Evolutionary conservation across 2,113 vertebrate species (phyloP), one percentile per base, ranked within the genome.

Genomic region (Morone saxatilis): DNA sequence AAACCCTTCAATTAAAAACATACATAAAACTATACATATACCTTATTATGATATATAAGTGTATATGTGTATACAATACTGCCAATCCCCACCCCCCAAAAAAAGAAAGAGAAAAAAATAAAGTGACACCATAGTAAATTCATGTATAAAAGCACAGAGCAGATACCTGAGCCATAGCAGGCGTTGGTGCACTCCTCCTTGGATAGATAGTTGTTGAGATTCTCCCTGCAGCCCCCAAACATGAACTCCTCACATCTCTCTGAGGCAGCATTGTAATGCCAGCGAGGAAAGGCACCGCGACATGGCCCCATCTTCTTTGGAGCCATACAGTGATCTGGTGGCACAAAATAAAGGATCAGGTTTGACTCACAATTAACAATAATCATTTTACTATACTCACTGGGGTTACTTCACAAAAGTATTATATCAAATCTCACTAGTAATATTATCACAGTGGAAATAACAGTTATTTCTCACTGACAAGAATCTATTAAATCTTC

Each of bases 141-240:
- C 0, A 67, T 22, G 22, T 20, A 51, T 14, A 69, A 17, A 76
- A 71, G 7, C 14, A 4, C 1, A 59, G 4, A 11, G 17, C 4
- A 74, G 36, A 14, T 92, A 94, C 94, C 94, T 86, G 81, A 80
- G 62, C 86, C 60, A 0, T 0, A 1, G 51, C 98, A 99, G 70
- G 98, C 97, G 0, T 95, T 95, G 16, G 59, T 16, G 76, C 98
- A 99, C 83, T 99, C 97, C 0, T 95, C 89, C 63, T 93, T 22
- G 7, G 91, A 7, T 67, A 99, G 83, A 68, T 98, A 99, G 93
- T 99, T 99, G 89, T 99, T 99, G 82, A 95, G 95, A 90, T 99
- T 99, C 70, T 94, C 88, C 66, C 89, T 95, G 94, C 98, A 99
- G 77, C 98, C 98, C 0, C 98, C 98, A 51, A 96, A 99, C 0